Evolutionary conservation across 92 coral and sea anemone genomes (phyloP).

Genomic region (Diadumene lineata): DNA sequence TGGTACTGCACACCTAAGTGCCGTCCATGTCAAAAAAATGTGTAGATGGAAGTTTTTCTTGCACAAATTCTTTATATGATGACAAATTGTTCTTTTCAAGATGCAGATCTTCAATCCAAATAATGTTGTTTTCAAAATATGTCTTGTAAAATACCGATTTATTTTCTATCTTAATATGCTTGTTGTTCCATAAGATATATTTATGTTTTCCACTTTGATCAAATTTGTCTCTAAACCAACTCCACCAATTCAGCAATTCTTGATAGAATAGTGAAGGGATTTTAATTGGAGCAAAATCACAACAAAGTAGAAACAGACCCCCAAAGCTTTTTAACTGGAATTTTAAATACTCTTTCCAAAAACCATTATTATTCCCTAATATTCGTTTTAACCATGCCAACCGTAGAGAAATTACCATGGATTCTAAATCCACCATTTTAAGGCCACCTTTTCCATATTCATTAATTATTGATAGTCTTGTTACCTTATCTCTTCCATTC

Average conservation of each 20-base stretch:
- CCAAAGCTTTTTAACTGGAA: slow-evolving; percentile 36
- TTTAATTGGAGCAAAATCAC: slow-evolving; percentile 28
- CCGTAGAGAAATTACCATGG: slow-evolving; percentile 24
- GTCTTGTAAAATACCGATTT: neutral
- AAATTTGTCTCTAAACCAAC: neutral
- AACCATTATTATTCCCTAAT: slow-evolving; percentile 11
- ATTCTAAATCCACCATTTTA: slow-evolving; percentile 46
- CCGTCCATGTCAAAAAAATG: slow-evolving; percentile 5
- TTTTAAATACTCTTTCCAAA: slow-evolving; percentile 35
- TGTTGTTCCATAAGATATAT: neutral
- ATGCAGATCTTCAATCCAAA: neutral
- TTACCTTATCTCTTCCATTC: slow-evolving; percentile 56
- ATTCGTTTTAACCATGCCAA: slow-evolving; percentile 30
- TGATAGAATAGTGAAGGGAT: neutral
- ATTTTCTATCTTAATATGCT: neutral
- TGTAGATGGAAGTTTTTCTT: neutral
- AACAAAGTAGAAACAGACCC: slow-evolving; percentile 31
- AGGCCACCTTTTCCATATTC: slow-evolving; percentile 33
- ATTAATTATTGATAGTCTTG: slow-evolving; percentile 27
- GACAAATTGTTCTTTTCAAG: neutral
- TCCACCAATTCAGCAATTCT: slow-evolving; percentile 13
- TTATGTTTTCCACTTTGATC: neutral
- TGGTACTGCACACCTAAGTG: slow-evolving; percentile 5
- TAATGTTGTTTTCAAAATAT: neutral
- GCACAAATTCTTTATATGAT: neutral